A percentile compares a stretch with the other conserved stretches of the same genome.
phyloP scores from a whole-genome alignment of 2,888 invertebrate species.

The Drosophila fungiperda region DNA sequence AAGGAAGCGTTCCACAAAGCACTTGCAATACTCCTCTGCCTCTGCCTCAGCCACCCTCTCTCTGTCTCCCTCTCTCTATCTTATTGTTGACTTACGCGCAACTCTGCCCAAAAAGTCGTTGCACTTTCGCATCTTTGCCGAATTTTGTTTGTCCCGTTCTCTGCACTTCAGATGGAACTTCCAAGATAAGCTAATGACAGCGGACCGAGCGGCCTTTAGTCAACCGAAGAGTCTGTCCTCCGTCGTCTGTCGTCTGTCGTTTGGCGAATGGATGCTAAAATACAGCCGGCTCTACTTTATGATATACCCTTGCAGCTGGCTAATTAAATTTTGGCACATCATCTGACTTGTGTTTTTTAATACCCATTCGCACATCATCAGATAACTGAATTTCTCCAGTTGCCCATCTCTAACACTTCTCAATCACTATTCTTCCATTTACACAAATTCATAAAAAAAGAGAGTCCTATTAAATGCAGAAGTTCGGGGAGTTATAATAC shows the following conservation, averaged over 20 bases:
- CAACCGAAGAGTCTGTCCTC: constrained; percentile 55
- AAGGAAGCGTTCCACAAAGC: constrained; percentile 61
- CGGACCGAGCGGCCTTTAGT: constrained; percentile 51
- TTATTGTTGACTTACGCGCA: constrained; percentile 18
- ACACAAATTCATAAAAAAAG: not conserved
- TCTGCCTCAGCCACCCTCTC: not conserved
- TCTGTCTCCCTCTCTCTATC: not conserved
- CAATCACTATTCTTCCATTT: not conserved
- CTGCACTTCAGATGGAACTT: constrained; percentile 59
- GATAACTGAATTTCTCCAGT: too few relatives aligned
- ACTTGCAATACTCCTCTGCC: constrained; percentile 8
- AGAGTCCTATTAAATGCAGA: not conserved
- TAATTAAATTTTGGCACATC: not conserved
- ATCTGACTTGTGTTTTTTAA: not conserved
- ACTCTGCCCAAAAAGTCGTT: constrained; percentile 60
- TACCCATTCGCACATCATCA: not conserved
- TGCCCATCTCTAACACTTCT: not conserved
- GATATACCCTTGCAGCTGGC: not conserved
- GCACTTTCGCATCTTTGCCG: constrained; percentile 68
- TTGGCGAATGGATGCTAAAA: constrained; percentile 71
- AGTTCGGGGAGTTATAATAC: not conserved
- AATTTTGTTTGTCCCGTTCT: constrained; percentile 40
- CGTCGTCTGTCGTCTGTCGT: not conserved
- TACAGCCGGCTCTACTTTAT: constrained; percentile 10
- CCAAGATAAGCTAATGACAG: constrained; percentile 71